Evolutionary conservation across 2,113 vertebrate genomes (phyloP).

Genomic region (Ophiodon elongatus): DNA sequence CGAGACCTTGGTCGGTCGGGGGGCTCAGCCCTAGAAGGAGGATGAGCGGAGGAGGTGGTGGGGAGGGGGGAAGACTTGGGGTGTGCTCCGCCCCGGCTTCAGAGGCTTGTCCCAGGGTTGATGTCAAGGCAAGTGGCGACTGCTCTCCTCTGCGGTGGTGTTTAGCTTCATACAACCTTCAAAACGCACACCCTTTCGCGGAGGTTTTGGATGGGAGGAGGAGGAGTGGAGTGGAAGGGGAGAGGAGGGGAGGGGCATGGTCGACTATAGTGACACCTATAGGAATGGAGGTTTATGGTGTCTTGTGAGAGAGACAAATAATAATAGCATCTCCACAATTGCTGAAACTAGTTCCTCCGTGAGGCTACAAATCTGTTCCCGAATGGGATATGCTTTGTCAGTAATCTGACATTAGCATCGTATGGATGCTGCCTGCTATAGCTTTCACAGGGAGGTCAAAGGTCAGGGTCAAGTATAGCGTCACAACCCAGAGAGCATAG

Average conservation of each 20-base stretch:
- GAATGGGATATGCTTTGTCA: not conserved
- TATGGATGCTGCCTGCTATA: not conserved
- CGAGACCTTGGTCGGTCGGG: constrained; percentile 23
- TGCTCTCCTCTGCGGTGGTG: constrained; percentile 8
- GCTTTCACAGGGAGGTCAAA: not conserved
- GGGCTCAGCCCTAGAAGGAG: constrained; percentile 3
- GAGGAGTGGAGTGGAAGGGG: constrained; percentile 18
- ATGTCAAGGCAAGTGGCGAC: constrained; percentile 2
- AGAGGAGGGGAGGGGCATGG: constrained; percentile 24
- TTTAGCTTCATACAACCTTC: constrained; percentile 70
- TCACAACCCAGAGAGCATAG: not conserved
- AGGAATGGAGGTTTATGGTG: constrained; percentile 65
- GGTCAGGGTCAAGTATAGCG: not conserved
- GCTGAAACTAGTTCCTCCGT: not conserved
- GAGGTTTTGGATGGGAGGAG: constrained; percentile 67
- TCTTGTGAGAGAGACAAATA: not conserved
- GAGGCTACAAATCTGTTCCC: too few species aligned
- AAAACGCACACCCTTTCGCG: constrained; percentile 79
- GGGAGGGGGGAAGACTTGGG: not conserved
- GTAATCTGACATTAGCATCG: not conserved
- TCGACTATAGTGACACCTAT: constrained; percentile 72
- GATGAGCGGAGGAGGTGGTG: not conserved
- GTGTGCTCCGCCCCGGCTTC: not conserved
- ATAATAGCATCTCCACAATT: too few species aligned
- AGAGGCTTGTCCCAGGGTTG: not conserved